Evolutionary conservation across 2,888 invertebrate genomes (phyloP), one percentile per base, ranked within the genome.

Genomic region (Invenusta paracnida): DNA sequence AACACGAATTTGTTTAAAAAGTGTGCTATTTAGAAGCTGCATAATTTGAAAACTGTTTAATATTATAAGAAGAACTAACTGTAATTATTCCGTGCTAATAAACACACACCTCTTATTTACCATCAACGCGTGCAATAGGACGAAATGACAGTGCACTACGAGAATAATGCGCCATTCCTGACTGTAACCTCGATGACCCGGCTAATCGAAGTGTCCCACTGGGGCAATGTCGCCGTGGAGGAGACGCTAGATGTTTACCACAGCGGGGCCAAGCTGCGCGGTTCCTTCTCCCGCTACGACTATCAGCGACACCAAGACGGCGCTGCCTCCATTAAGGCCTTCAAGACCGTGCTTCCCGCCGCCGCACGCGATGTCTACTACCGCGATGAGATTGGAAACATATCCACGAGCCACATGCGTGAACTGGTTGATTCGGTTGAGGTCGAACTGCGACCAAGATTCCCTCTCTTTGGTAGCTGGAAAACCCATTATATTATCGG

Each of bases 401-500:
- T 99, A 89, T 98, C 98, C 0, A 99, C 99, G 11, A 97, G 97
- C 0, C 95, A 96, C 91, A 95, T 98, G 93, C 94, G 95, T 88
- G 93, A 95, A 29, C 93, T 95, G 88, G 95, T 95, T 88, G 97
- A 98, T 90, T 95, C 96, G 67, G 96, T 98, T 2, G 98, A 99
- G 90, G 92, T 99, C 0, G 98, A 98, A 90, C 93, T 99, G n/a
- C 93, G 96, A 83, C 99, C 98, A 1, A 93, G 99, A 89, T 99
- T 98, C 92, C 99, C 99, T 0, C 93, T 99, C 0, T 99, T 98
- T 91, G 99, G 99, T 85, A 99, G 99, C 17, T 99, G 99, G 99
- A 96, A 95, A 91, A 98, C 97, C 5, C 96, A 96, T 89, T 99
- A 99, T 92, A 95, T 95, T 73, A 93, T 99, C 82, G 99, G 99